Conservation (phyloP, 2,888 invertebrate species). For the Nomada flava region DNA sequence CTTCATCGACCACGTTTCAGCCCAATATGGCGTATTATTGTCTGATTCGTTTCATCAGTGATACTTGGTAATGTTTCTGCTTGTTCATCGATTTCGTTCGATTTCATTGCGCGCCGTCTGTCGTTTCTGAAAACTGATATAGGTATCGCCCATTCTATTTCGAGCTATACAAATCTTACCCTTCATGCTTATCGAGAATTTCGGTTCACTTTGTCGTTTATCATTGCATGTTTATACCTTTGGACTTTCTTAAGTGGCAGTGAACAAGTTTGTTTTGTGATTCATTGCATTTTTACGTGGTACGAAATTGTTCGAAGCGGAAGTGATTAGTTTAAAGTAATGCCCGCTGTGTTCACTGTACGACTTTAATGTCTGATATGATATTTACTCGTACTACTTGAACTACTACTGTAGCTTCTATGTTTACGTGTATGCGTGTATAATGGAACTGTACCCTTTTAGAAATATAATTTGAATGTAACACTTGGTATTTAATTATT, state of each 20-base stretch:
- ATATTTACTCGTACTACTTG: not conserved
- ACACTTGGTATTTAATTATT: too few relatives aligned
- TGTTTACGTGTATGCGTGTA: not conserved
- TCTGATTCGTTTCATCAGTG: not conserved
- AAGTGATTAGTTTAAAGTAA: too few relatives aligned
- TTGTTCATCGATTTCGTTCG: conserved; percentile 17
- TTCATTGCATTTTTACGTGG: too few relatives aligned
- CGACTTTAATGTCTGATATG: not conserved
- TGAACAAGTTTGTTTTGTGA: too few relatives aligned
- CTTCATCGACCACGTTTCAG: conserved; percentile 28
- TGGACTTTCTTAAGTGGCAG: too few relatives aligned
- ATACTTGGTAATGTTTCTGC: not conserved
- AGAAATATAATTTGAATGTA: too few relatives aligned
- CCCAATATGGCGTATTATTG: not conserved
- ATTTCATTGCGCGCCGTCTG: not conserved
- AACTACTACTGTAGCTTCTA: not conserved
- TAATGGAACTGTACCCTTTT: too few relatives aligned
- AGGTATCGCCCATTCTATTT: not conserved
- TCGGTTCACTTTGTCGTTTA: not conserved
- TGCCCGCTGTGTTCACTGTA: too few relatives aligned
- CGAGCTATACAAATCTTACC: not conserved
- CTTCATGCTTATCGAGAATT: not conserved
- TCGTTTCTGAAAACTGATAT: not conserved
- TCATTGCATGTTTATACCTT: too few relatives aligned
- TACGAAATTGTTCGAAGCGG: too few relatives aligned